Evolutionary conservation across 2,888 invertebrate species (phyloP).

Genomic region (Lysandra coridon): DNA sequence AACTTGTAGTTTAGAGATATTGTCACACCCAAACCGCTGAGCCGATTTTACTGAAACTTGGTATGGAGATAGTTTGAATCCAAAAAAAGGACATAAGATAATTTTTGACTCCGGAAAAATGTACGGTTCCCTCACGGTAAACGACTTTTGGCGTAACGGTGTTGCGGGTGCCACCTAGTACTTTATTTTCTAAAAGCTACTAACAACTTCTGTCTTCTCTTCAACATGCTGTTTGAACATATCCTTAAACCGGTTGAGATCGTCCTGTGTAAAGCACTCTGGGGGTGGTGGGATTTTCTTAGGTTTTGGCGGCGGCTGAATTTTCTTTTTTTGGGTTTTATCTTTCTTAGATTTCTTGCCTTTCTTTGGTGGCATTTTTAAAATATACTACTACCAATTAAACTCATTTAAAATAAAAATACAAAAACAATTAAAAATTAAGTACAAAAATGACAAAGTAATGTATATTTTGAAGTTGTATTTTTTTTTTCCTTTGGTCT

Average conservation of each 20-base stretch:
- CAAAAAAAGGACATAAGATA: no score
- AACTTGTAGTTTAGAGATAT: background rate
- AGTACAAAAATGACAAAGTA: background rate
- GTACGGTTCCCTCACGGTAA: no score
- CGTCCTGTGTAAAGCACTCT: constrained; percentile 61
- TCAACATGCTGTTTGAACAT: constrained; percentile 63
- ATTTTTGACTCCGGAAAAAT: no score
- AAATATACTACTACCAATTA: background rate
- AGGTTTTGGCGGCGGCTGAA: constrained; percentile 58
- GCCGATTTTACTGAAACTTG: no score
- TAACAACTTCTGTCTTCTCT: constrained; percentile 66
- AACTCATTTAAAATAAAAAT: background rate
- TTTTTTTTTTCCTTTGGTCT: background rate
- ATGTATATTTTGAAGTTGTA: background rate
- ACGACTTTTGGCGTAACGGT: no score
- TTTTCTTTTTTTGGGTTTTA: constrained; percentile 43
- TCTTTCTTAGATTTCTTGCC: constrained; percentile 38
- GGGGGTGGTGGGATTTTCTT: constrained; percentile 70
- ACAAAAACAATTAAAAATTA: background rate
- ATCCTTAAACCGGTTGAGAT: constrained; percentile 60
- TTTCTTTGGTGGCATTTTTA: constrained; percentile 59
- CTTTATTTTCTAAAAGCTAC: background rate
- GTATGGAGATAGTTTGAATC: no score
- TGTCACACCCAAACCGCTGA: no score
- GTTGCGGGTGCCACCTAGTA: no score